Percentiles rank a stretch among this genome's conserved stretches.
Conservation (phyloP, 2,797 vertebrate genomes). For the Thaleichthys pacificus region DNA sequence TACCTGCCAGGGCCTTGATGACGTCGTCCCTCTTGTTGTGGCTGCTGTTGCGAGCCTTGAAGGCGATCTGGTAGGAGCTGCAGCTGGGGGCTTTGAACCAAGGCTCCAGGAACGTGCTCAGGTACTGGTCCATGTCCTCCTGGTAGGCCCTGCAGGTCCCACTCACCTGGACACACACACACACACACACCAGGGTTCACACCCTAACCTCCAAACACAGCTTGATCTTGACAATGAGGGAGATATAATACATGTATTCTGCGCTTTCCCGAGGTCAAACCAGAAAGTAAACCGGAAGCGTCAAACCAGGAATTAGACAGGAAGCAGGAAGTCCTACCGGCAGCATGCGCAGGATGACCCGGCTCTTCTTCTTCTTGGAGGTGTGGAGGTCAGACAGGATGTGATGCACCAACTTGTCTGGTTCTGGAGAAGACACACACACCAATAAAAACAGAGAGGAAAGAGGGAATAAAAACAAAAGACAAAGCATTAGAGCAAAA, state of each 20-base stretch:
- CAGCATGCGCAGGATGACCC: slow-evolving; percentile 91
- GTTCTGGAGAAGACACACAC: slow-evolving; percentile 72
- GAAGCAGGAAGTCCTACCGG: slow-evolving; percentile 72
- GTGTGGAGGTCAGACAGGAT: slow-evolving; percentile 88
- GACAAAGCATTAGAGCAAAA: not conserved
- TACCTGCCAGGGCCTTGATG: slow-evolving; percentile 93
- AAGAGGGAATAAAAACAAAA: not conserved
- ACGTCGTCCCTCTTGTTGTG: slow-evolving; percentile 90
- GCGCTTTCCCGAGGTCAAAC: too few relatives aligned
- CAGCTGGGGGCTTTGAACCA: slow-evolving; percentile 92
- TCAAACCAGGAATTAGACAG: not conserved
- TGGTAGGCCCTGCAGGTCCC: slow-evolving; percentile 92
- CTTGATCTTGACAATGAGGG: too few relatives aligned
- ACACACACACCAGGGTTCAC: not conserved
- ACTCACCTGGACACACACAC: slow-evolving; percentile 61
- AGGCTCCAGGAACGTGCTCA: slow-evolving; percentile 85
- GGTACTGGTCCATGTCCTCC: slow-evolving; percentile 90
- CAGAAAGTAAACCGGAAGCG: too few relatives aligned
- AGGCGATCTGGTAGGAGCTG: slow-evolving; percentile 90
- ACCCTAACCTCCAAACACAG: not conserved
- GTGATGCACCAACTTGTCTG: slow-evolving; percentile 88
- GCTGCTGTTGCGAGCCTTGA: slow-evolving; percentile 93
- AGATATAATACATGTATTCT: too few relatives aligned
- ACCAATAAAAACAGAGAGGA: not conserved
- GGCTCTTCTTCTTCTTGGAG: slow-evolving; percentile 90